Evolutionary conservation across 30 jellyfish, hydroid and myxozoan species (phyloP), one percentile per base, ranked within the genome.

Genomic region (Catostylus mosaicus): DNA sequence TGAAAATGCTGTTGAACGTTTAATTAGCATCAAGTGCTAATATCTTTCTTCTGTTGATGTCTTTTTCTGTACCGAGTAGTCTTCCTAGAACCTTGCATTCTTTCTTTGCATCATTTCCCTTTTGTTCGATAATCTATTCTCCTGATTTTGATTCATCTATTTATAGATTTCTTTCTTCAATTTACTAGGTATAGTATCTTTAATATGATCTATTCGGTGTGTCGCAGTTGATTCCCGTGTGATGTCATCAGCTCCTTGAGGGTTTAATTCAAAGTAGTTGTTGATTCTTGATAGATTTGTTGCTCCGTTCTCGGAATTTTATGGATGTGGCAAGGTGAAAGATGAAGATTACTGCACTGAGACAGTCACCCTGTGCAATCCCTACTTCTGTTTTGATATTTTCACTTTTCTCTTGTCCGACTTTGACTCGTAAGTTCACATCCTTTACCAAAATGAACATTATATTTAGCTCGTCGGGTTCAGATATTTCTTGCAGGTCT

Each of bases 181-280:
- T 51, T 67, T 48, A 34, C 70, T 78, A 34, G 84, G 84, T 57
- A 85, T 73, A 36, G 83, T 75, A 12, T 63, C 43, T 85, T 74
- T 61, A 35, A 35, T 54, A 61, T 76, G 85, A 61, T 86, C 78
- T 63, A 75, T 86, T 54, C 84, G 61, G 52, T 67, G 72, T 75
- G 63, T 36, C 22, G 82, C 76, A 76, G 78, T 86, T 34, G 90
- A 61, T 40, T 83, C 77, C 85, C 86, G 59, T 37, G 72, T 86
- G 90, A 75, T 76, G 90, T 86, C 86, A 63, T 86, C 96, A 56
- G 96, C 90, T 65, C 63, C 62, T 78, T 75, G 89, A 40, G 76
- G 86, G 46, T 36, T 37, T 18, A 8, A 6, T 43, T 43, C 56
- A 43, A 43, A 16, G 16, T 43, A 16, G 16, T 43, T 43, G 56